These are phyloP conservation scores for Anneissia japonica DNA, from an alignment of 35 echinoderm and acorn worm genomes.

Conservation along the genomic window DNA sequence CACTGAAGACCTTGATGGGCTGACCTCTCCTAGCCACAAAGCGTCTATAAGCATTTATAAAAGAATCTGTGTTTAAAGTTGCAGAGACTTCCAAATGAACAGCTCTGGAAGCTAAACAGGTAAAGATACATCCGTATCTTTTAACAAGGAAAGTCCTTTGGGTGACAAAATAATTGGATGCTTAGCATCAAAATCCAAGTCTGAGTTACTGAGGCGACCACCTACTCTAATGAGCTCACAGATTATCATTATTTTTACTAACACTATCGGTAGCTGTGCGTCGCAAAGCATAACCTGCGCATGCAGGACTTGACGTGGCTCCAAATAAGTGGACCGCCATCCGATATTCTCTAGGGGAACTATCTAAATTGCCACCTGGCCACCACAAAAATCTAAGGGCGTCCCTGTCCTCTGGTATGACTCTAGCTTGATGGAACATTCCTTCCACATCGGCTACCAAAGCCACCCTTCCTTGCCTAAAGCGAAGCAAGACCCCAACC, in stretches of 20 bases:
- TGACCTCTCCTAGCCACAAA: constrained; percentile 22
- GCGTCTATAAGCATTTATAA: constrained; percentile 1
- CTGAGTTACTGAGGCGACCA: constrained; percentile 8
- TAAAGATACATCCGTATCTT: constrained; percentile 42
- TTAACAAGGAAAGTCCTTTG: background rate
- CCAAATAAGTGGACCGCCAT: constrained; percentile 30
- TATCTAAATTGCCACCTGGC: constrained; percentile 4
- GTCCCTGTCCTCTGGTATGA: constrained; percentile 23
- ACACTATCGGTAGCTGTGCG: background rate
- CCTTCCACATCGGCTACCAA: constrained; percentile 26
- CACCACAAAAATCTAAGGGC: constrained; percentile 46
- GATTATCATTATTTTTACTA: background rate
- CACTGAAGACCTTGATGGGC: constrained; percentile 11
- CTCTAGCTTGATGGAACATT: constrained; percentile 28
- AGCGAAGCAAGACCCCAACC: constrained; percentile 13
- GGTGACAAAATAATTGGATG: constrained; percentile 23
- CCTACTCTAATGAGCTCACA: background rate
- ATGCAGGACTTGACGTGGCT: constrained; percentile 32
- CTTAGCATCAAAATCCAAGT: background rate
- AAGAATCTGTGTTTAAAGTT: constrained; percentile 24
- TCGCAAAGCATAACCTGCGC: constrained; percentile 21
- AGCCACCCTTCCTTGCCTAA: constrained; percentile 34
- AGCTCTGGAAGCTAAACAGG: constrained; percentile 22
- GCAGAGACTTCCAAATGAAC: constrained; percentile 27
- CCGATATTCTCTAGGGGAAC: background rate